Conservation (phyloP, 1,140 invertebrate genomes). For the Belonocnema kinseyi region DNA sequence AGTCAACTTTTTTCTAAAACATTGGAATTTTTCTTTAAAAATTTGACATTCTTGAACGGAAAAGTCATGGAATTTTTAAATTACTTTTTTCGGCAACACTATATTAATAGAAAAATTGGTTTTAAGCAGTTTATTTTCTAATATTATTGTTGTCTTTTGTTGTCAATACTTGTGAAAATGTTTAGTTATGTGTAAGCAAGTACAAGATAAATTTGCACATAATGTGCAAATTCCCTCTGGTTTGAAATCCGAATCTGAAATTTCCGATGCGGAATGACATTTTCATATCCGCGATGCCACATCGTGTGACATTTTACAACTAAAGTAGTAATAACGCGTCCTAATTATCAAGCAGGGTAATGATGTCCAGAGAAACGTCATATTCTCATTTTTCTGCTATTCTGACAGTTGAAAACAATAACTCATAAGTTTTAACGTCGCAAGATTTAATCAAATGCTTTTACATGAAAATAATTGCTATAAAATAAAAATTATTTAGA, state of each 20-base stretch:
- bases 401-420: no score
- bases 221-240: neutral
- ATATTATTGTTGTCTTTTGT: neutral
- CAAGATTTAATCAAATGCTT: no score
- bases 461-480: no score
- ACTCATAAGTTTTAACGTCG: no score
- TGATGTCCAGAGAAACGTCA: neutral
- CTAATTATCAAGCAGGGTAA: neutral
- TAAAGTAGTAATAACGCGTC: neutral
- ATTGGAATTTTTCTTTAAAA: no score
- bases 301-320: conserved; percentile 6
- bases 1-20: no score
- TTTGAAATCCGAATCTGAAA: neutral
- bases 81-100: no score
- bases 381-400: neutral
- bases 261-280: conserved; percentile 13
- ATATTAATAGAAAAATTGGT: no score
- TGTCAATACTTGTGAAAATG: neutral
- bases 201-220: neutral
- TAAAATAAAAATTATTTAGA: no score
- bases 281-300: conserved; percentile 11
- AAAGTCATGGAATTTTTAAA: no score
- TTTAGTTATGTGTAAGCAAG: neutral
- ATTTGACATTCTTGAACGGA: no score
- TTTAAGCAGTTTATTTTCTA: no score